Conservation (phyloP, 2,888 invertebrate genomes). For the Tolmerus cingulatus region DNA sequence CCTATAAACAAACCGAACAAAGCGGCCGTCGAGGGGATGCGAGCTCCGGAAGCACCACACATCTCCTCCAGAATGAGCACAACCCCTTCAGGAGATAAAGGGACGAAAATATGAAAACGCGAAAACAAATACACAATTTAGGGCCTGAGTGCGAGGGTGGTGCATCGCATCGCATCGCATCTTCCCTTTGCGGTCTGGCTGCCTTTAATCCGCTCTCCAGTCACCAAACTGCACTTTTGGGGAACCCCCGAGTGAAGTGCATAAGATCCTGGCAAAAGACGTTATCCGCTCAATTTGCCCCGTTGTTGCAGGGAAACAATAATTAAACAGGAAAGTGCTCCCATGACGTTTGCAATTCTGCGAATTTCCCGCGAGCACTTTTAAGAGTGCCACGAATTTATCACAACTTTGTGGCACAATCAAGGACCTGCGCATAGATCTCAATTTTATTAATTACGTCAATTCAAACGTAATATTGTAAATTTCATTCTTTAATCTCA, state of each 20-base stretch:
- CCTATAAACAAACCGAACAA: slow-evolving; percentile 2
- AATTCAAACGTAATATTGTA: no score
- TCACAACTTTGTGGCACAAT: neutral
- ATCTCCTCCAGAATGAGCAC: neutral
- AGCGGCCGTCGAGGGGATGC: neutral
- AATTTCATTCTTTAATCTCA: no score
- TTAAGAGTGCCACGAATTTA: neutral
- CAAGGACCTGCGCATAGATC: neutral
- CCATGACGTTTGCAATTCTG: neutral
- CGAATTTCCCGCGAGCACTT: neutral
- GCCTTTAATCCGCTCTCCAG: neutral
- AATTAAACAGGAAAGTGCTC: slow-evolving; percentile 12
- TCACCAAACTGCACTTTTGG: slow-evolving; percentile 10
- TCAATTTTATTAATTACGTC: no score
- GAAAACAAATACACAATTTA: slow-evolving; percentile 14
- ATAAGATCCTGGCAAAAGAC: neutral
- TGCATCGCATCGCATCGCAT: neutral
- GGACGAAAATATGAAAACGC: neutral
- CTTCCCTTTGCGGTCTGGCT: neutral
- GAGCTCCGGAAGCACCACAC: neutral
- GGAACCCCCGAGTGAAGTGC: neutral
- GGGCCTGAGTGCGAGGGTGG: neutral
- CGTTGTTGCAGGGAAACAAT: slow-evolving; percentile 14
- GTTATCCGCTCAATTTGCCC: slow-evolving; percentile 27
- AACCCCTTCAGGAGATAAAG: neutral